Evolutionary conservation across 2,113 vertebrate species (phyloP).

Genomic region (Ptilonorhynchus violaceus): DNA sequence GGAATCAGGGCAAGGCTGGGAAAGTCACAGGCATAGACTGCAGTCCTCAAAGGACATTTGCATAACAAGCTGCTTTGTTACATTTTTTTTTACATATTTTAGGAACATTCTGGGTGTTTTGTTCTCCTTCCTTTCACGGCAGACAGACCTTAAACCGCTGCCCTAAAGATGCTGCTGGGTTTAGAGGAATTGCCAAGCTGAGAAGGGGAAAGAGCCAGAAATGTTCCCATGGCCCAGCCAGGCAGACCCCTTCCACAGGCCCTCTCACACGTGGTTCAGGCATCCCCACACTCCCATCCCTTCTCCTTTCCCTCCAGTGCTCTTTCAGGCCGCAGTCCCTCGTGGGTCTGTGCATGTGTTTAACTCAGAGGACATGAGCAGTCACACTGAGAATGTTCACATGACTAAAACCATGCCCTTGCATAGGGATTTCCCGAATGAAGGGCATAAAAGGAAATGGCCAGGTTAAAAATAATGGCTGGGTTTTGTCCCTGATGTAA

Average conservation of each 20-base stretch:
- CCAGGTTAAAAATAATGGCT: conserved; percentile 45
- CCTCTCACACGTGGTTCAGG: not conserved
- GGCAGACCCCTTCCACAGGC: not conserved
- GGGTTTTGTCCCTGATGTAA: conserved; percentile 3
- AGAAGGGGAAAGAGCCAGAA: not conserved
- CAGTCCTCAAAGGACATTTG: conserved; percentile 36
- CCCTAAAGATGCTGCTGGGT: not conserved
- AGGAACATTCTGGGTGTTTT: not conserved
- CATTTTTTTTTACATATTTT: not conserved
- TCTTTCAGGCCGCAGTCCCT: not conserved
- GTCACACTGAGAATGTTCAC: conserved; percentile 16
- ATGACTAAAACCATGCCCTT: conserved; percentile 29
- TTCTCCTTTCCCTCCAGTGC: not conserved
- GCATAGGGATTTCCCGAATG: conserved; percentile 33
- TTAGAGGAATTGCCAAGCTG: not conserved
- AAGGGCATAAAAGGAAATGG: conserved; percentile 2
- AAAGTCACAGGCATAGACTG: not conserved
- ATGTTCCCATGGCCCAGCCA: not conserved
- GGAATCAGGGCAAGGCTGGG: conserved; percentile 43
- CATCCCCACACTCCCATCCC: not conserved
- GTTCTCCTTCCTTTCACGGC: not conserved
- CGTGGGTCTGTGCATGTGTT: not conserved
- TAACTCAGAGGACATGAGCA: not conserved
- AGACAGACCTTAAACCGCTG: not conserved
- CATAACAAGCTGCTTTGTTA: not conserved